Conservation (phyloP, 2,113 vertebrate species). For the Perognathus longimembris region DNA sequence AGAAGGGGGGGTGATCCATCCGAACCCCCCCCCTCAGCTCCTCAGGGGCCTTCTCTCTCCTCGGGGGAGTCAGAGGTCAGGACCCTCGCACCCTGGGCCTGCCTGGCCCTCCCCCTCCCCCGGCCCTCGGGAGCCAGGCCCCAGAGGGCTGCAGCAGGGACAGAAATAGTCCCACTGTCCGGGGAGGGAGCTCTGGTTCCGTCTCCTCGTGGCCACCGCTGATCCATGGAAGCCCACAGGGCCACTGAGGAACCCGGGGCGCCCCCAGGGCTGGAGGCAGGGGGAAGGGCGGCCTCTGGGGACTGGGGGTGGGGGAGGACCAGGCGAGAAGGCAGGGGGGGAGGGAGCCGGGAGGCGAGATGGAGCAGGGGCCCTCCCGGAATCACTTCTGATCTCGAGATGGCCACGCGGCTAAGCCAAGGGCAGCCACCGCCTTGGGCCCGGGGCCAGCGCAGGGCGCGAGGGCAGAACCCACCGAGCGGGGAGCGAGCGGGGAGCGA, state of each 20-base stretch:
- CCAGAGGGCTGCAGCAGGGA: neutral
- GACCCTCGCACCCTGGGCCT: neutral
- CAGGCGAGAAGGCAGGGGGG: too few species aligned
- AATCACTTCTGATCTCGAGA: constrained; percentile 42
- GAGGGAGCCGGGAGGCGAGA: neutral
- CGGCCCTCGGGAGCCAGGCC: neutral
- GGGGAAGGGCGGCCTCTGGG: neutral
- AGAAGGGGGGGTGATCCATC: neutral
- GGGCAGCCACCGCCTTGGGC: constrained; percentile 58
- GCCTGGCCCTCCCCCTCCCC: constrained; percentile 11
- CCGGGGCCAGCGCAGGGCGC: constrained; percentile 36
- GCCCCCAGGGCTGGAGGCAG: neutral
- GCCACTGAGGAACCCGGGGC: neutral
- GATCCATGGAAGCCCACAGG: neutral
- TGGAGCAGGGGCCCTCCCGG: neutral
- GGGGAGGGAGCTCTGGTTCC: constrained; percentile 26
- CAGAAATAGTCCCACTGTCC: constrained; percentile 60
- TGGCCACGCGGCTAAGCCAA: constrained; percentile 59
- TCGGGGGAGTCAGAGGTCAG: neutral
- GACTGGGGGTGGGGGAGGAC: neutral
- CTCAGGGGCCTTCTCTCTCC: neutral
- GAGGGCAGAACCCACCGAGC: constrained; percentile 43
- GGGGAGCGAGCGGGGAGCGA: neutral
- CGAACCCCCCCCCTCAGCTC: neutral
- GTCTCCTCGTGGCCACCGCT: neutral